Base-by-base conservation (phyloP, 35 echinoderm and acorn worm genomes). In the Anneissia japonica region DNA sequence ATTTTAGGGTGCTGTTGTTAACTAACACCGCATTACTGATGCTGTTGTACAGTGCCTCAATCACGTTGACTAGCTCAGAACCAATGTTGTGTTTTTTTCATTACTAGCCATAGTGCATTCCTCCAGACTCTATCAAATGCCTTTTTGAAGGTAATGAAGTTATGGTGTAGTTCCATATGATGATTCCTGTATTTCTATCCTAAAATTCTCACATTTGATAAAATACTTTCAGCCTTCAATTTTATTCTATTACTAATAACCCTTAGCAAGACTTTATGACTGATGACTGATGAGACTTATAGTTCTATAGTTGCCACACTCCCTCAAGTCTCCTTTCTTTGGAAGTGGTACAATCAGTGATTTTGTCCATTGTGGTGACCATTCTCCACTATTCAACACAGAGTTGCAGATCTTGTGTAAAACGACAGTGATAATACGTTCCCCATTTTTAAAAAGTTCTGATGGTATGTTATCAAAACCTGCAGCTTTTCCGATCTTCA, bases 71-170 rank as follows among this genome's bases (percentile, higher is more conserved):
- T 3, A 86, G 29, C 16, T 9, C 32, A 4, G 73, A 14, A 28
- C 30, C 34, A 34, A 77, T 36, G 39, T 77, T 45, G 36, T n/a
- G 21, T 76, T 0, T 37, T 30, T 23, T 37, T 86, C 0, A 86
- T 14, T 14, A 38, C 33, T 6, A 37, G 7, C 72, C 56, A 77
- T 32, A 86, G 41, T 36, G 32, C 84, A 2, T 86, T 39, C 1
- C 76, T 29, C 84, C 84, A 86, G 72, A 86, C 36, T n/a, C 16
- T 33, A 73, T 77, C 84, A 45, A 86, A 86, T 9, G 84, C 56
- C 41, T 86, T 77, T 34, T 76, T 77, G 74, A 77, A 86, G 84
- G 75, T 73, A 0, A 86, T 76, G 32, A 77, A 75, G 72, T 76
- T 77, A 35, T 77, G 74, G 74, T 26, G 76, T 4, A 86, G 9